These are phyloP conservation scores for Thereuonema tuberculata DNA, from an alignment of 1,140 invertebrate genomes.

Conservation along the genomic window DNA sequence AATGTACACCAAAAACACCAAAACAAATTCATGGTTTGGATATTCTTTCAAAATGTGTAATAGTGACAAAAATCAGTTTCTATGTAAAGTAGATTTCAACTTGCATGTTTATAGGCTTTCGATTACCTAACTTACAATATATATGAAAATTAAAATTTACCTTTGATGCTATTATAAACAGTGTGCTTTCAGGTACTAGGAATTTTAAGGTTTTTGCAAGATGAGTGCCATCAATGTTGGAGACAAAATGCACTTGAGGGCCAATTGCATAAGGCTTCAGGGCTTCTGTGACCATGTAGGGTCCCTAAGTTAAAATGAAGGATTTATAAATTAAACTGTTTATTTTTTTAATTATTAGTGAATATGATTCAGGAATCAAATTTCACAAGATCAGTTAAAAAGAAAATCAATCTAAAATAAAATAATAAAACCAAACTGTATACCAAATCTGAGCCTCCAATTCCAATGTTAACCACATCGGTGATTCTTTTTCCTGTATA, in stretches of 20 bases:
- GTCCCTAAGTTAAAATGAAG: slow-evolving; percentile 62
- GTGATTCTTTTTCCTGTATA: slow-evolving; percentile 91
- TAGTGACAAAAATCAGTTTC: too few species aligned
- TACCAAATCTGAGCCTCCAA: slow-evolving; percentile 94
- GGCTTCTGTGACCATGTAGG: slow-evolving; percentile 97
- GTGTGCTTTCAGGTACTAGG: slow-evolving; percentile 77
- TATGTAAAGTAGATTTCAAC: too few species aligned
- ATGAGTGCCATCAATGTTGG: slow-evolving; percentile 98
- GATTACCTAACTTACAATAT: too few species aligned
- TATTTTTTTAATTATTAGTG: slow-evolving; percentile 8
- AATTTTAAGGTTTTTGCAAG: slow-evolving; percentile 84
- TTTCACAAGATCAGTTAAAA: too few species aligned
- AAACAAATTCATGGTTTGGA: too few species aligned
- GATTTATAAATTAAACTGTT: slow-evolving; percentile 1
- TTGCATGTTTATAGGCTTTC: too few species aligned
- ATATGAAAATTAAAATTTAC: too few species aligned
- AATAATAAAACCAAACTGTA: slow-evolving; percentile 17
- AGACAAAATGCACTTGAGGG: slow-evolving; percentile 90
- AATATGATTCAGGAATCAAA: too few species aligned
- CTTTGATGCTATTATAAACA: slow-evolving; percentile 98
- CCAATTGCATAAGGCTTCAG: slow-evolving; percentile 80
- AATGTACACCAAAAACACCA: too few species aligned
- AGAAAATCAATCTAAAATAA: too few species aligned
- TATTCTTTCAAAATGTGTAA: too few species aligned
- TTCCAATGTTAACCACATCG: slow-evolving; percentile 98